Conservation (phyloP, 2,888 invertebrate species). For the Lutraria lutraria region DNA sequence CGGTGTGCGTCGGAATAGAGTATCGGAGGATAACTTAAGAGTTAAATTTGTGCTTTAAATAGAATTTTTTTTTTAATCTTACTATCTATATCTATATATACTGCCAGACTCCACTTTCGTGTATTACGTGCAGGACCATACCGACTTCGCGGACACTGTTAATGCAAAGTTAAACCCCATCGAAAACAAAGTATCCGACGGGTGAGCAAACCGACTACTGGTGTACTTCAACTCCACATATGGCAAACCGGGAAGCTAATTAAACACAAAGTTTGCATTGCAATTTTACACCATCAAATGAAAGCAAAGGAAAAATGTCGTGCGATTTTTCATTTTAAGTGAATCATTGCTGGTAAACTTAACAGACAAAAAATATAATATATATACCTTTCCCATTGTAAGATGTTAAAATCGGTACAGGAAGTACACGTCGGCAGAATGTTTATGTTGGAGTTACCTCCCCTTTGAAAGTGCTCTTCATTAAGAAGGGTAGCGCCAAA, state of each 20-base stretch:
- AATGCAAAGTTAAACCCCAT: too few relatives aligned
- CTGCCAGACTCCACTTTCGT: too few relatives aligned
- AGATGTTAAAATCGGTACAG: slow-evolving; percentile 35
- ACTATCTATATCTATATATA: too few relatives aligned
- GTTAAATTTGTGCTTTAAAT: too few relatives aligned
- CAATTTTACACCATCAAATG: not conserved
- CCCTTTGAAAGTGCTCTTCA: slow-evolving; percentile 42
- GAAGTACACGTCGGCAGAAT: slow-evolving; percentile 55
- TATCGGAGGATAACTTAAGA: too few relatives aligned
- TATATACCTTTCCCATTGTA: slow-evolving; percentile 54
- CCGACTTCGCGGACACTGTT: too few relatives aligned
- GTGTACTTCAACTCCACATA: not conserved
- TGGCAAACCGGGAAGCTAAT: not conserved
- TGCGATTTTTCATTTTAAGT: not conserved
- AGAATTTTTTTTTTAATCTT: too few relatives aligned
- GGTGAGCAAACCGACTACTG: not conserved
- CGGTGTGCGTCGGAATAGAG: too few relatives aligned
- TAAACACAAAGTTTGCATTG: not conserved
- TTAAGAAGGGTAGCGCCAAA: slow-evolving; percentile 50
- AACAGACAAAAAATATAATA: not conserved
- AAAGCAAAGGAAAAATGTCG: not conserved
- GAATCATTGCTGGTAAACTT: not conserved
- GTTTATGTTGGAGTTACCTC: slow-evolving; percentile 14
- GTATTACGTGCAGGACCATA: too few relatives aligned
- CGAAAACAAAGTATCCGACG: not conserved